Evolutionary conservation across 2,113 vertebrate genomes (phyloP).

Genomic region (Saguinus imperator): DNA sequence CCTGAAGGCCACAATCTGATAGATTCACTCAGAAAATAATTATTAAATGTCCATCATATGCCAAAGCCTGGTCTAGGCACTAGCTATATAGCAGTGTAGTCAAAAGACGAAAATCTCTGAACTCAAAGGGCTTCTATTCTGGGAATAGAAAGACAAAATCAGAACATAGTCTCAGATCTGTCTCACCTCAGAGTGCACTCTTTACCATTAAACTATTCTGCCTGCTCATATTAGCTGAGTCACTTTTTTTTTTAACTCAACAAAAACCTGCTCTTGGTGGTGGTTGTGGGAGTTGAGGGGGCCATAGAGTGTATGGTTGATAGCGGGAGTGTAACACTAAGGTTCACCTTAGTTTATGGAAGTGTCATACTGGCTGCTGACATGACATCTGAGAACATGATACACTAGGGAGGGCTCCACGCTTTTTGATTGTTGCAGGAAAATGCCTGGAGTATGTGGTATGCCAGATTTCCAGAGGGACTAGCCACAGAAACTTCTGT

Average conservation of each 20-base stretch:
- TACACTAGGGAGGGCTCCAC: neutral
- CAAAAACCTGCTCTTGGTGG: neutral
- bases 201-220: neutral
- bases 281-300: accelerated
- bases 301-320: neutral
- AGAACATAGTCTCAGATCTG: neutral
- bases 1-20: neutral
- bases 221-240: neutral
- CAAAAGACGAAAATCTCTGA: neutral
- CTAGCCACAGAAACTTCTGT: neutral
- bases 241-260: neutral
- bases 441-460: neutral
- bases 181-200: neutral
- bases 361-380: neutral
- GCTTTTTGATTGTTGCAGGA: neutral
- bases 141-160: neutral
- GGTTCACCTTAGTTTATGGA: neutral
- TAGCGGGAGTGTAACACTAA: neutral
- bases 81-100: neutral
- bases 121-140: neutral
- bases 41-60: neutral
- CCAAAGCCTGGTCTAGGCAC: neutral
- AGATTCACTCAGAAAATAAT: neutral
- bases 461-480: neutral
- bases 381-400: neutral